Evolutionary conservation across 2,113 vertebrate genomes (phyloP).

Genomic region (Pangasianodon hypophthalmus): DNA sequence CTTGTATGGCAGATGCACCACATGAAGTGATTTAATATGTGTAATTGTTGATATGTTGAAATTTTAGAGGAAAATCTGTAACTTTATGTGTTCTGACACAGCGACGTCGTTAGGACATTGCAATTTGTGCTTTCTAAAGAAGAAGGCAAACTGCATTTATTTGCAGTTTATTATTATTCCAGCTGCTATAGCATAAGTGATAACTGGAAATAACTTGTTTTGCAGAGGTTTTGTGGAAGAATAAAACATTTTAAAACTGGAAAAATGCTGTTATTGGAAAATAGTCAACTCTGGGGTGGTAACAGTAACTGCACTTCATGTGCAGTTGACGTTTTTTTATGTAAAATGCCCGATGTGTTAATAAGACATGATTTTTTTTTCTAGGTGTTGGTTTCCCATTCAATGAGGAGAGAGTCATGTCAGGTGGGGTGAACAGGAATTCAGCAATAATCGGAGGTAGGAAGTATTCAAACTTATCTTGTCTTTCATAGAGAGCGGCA

Average conservation of each 20-base stretch:
- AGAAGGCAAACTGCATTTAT: not conserved
- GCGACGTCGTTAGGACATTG: not conserved
- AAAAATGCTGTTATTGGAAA: not conserved
- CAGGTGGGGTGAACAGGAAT: slow-evolving; percentile 95
- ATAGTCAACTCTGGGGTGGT: not conserved
- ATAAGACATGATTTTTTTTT: not conserved
- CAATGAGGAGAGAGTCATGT: slow-evolving; percentile 91
- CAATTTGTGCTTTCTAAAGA: not conserved
- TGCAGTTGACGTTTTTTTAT: not conserved
- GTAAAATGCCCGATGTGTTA: not conserved
- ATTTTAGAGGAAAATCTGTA: not conserved
- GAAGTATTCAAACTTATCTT: not conserved
- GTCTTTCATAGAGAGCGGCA: not conserved
- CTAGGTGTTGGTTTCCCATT: slow-evolving; percentile 88
- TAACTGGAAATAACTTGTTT: not conserved
- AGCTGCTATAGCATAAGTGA: not conserved
- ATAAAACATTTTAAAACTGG: not conserved
- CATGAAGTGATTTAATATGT: not conserved
- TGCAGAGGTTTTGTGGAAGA: not conserved
- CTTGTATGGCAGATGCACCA: not conserved
- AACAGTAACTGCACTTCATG: not conserved
- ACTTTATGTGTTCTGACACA: too few relatives aligned
- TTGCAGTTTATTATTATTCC: too few relatives aligned
- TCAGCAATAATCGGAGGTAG: slow-evolving; percentile 97
- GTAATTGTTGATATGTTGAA: not conserved